A percentile compares a stretch with the other conserved stretches of the same genome.
These are phyloP conservation scores for Gortyna flavago DNA, from an alignment of 2,888 invertebrate genomes.

Conservation along the genomic window DNA sequence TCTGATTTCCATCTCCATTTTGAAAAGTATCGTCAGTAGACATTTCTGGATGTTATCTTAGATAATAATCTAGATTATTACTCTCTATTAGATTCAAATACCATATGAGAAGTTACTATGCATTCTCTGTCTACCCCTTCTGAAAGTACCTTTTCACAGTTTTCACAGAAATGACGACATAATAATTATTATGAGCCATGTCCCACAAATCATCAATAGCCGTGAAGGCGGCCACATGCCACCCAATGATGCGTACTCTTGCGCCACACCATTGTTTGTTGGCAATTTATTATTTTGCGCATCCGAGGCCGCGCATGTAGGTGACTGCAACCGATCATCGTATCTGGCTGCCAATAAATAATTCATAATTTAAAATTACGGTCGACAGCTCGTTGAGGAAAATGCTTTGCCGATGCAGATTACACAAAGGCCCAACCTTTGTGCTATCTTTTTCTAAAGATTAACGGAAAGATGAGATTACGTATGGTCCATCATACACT, in stretches of 20 bases:
- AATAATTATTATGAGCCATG: constrained; percentile 31
- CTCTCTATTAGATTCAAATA: background rate
- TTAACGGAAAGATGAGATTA: background rate
- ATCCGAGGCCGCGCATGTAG: constrained; percentile 69
- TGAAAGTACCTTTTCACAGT: background rate
- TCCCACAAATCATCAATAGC: constrained; percentile 72
- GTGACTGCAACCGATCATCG: constrained; percentile 53
- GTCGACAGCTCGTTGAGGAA: background rate
- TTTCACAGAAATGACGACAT: constrained; percentile 8
- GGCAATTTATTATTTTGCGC: constrained; percentile 72
- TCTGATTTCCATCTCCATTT: background rate
- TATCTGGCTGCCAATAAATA: constrained; percentile 26
- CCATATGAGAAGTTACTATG: too few species aligned
- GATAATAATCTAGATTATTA: too few species aligned
- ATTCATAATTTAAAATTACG: constrained; percentile 29
- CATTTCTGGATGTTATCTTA: background rate
- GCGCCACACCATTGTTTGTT: constrained; percentile 76
- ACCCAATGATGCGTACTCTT: constrained; percentile 72
- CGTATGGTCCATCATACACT: background rate
- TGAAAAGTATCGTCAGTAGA: background rate
- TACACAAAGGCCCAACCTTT: background rate
- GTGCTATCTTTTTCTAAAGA: background rate
- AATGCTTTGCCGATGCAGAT: background rate
- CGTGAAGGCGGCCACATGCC: constrained; percentile 76
- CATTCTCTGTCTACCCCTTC: background rate